Evolutionary conservation across 1,140 invertebrate species (phyloP).

Genomic region (Polyergus mexicanus): DNA sequence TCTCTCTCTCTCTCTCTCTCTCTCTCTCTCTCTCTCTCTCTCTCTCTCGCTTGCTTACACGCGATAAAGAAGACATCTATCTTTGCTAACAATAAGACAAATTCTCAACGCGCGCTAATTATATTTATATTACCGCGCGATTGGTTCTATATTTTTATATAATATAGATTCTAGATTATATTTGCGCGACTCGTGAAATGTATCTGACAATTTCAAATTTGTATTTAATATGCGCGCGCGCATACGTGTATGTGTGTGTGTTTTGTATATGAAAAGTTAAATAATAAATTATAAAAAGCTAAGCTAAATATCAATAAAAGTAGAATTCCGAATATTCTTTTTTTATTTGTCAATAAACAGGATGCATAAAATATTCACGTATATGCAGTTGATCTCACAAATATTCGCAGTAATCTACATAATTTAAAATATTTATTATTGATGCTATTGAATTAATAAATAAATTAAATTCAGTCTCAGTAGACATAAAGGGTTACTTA

Average conservation of each 20-base stretch:
- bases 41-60: neutral
- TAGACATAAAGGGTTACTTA: conserved; percentile 86
- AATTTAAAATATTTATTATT: neutral
- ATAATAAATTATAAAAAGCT: neutral
- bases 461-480: neutral
- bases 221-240: neutral
- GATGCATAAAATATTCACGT: neutral
- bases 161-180: neutral
- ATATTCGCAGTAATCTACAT: too few relatives aligned
- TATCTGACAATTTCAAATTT: neutral
- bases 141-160: neutral
- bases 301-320: neutral
- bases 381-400: neutral
- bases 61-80: conserved; percentile 33
- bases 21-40: neutral
- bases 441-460: neutral
- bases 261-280: neutral
- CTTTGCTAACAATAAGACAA: neutral
- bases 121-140: neutral
- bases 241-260: neutral
- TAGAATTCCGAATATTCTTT: neutral
- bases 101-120: neutral
- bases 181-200: neutral
- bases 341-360: neutral
- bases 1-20: neutral